Evolutionary conservation across 1,140 invertebrate genomes (phyloP).

Genomic region (Stegodyphus dumicola): DNA sequence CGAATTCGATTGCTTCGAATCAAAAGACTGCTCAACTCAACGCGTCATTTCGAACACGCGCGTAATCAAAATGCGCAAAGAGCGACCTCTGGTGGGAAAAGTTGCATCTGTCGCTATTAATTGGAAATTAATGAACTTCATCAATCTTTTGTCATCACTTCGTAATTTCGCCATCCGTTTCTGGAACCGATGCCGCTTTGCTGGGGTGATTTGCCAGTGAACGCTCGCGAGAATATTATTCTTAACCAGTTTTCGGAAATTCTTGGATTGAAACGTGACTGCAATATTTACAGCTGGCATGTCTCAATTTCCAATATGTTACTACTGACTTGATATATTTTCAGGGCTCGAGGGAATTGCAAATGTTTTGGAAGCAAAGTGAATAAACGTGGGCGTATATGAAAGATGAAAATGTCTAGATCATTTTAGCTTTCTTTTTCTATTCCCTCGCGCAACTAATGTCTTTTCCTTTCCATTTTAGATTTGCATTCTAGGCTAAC

Average conservation of each 20-base stretch:
- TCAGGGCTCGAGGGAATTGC: neutral
- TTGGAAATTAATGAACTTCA: constrained; percentile 57
- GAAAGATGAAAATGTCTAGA: constrained; percentile 2
- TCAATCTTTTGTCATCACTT: constrained; percentile 50
- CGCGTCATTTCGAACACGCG: neutral
- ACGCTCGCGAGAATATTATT: neutral
- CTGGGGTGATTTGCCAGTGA: neutral
- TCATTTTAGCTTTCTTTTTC: neutral
- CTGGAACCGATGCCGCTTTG: neutral
- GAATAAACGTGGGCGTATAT: neutral
- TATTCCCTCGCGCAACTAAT: too few relatives aligned
- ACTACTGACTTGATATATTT: too few relatives aligned
- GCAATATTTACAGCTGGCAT: neutral
- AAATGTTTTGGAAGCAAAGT: neutral
- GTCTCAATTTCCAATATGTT: neutral
- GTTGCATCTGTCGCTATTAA: constrained; percentile 57
- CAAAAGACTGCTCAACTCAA: constrained; percentile 5
- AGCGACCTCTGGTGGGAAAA: constrained; percentile 41
- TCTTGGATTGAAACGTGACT: neutral
- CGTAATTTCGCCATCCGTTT: constrained; percentile 13
- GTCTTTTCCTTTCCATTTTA: too few relatives aligned
- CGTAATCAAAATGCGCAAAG: neutral
- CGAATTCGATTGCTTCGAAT: constrained; percentile 16
- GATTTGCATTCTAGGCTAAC: too few relatives aligned
- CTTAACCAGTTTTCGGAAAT: neutral